phyloP scores from a whole-genome alignment of 2,888 invertebrate genomes.

The Callinectes sapidus region DNA sequence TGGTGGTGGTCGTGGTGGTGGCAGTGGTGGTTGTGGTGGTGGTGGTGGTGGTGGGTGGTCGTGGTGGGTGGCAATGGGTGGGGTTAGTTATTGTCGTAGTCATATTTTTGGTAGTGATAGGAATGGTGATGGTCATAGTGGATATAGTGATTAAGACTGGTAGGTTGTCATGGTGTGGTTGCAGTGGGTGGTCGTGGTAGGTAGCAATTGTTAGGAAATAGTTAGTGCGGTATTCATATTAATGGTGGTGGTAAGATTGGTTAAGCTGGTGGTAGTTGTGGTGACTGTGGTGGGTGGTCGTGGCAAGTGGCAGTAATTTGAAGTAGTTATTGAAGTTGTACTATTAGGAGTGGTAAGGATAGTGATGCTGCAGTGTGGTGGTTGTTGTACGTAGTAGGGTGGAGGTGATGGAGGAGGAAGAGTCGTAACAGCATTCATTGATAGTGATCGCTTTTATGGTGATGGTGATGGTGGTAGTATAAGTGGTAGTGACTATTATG shows the following conservation, averaged over 20 bases:
- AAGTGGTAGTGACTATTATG: background rate
- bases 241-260: too few species aligned
- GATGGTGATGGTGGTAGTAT: background rate
- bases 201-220: too few species aligned
- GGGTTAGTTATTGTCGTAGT: background rate
- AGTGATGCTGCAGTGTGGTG: background rate
- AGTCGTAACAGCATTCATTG: background rate
- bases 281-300: too few species aligned
- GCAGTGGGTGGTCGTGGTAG: background rate
- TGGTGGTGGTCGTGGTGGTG: background rate
- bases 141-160: too few species aligned
- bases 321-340: too few species aligned
- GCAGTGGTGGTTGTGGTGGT: background rate
- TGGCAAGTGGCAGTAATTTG: too few species aligned
- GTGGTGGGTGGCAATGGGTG: background rate
- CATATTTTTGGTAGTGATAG: background rate
- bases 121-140: background rate
- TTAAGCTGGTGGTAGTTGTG: too few species aligned
- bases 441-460: constrained; percentile 1
- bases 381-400: background rate
- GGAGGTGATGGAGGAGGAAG: background rate
- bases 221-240: too few species aligned
- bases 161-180: background rate
- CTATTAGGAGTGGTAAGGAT: background rate
- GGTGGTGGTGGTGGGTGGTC: background rate